Base-by-base conservation (phyloP, 2,888 invertebrate genomes). In the Cheilosia vernalis region DNA sequence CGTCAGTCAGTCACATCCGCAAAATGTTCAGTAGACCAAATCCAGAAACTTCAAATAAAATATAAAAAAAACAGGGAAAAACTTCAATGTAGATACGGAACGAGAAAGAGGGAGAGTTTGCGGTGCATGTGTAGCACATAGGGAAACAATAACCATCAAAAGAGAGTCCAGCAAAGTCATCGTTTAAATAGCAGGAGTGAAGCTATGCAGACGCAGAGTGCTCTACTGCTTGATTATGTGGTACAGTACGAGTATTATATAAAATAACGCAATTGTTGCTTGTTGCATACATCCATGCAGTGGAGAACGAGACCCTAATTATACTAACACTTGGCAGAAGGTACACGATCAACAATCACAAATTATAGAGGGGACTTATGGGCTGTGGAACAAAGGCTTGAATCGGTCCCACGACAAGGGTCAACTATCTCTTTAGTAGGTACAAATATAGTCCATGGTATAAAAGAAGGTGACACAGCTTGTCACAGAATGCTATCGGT, bases 11-110 rank as follows among this genome's bases (percentile, higher is more conserved):
- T 78, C 64, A 83, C 82, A 78, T 83, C 82, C 82, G 78, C 77
- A 77, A 67, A 78, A 78, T 83, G 78, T 78, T 77, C 82, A 83
- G 17, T 67, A 83, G 82, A 83, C 82, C 82, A 83, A 83, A 83
- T 78, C 82, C 37, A 77, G 72, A 60, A 70, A 63, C 63, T 78
- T 49, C 13, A 56, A 21, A 21, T 21, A 21, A 21, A 21, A 21
- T 21, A 53, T 55, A 53, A 60, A 72, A 51, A 53, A 60, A 72
- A 37, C 24, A 64, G 53, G 64, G 64, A 72, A 72, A 53, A 64
- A 66, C 44, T 70, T 76, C 27, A 70, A 70, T 64, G 58, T 70
- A 51, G 53, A 64, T 47, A 66, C 21, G 58, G 58, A 74, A 74
- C 49, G 47, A 24, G 42, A 40, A 66, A 47, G 66, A 61, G 70